Base-by-base conservation (phyloP, 2,113 vertebrate species). In the Gulo gulo region DNA sequence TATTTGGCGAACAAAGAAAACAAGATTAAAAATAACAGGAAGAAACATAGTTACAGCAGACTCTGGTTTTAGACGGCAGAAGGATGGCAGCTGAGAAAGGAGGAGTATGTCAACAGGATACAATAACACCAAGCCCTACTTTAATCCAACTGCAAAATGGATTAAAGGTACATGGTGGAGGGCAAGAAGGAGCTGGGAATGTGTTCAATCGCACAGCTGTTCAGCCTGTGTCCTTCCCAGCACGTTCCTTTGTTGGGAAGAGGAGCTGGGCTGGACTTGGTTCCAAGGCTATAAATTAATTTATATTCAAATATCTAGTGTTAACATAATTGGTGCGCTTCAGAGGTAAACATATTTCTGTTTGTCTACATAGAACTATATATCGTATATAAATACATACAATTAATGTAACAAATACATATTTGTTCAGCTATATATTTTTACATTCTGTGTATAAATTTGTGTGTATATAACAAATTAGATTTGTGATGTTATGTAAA, bases 101-200 rank as follows among this genome's bases (percentile, higher is more conserved):
- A 97, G 76, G 6, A 80, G 20, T 88, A 18, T 65, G 36, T 88
- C 78, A 94, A 95, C 23, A 88, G 61, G 59, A 93, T 45, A 50
- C 2, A 50, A 13, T 29, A 80, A 87, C n/a, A 73, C 21, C 39
- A 61, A 88, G 5, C 4, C 39, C 16, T 55, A n/a, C 57, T 97
- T 73, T 74, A 95, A 83, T 87, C 45, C 61, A 83, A 39, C 74
- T 57, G 88, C 65, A 45, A 45, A 71, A 67, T 63, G 31, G 34
- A 81, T 87, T 86, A 86, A 95, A 95, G 52, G 39, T 81, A 95
- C 55, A 65, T 42, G 83, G 42, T 79, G n/a, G 29, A 87, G 55
- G 29, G 16, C 36, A 71, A 18, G 18, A 88, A 42, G 20, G 31
- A 57, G 2, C 57, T 63, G 12, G 57, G 50, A 80, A 91, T 36